phyloP scores from a whole-genome alignment of 2,113 vertebrate species.

The Mirounga angustirostris region DNA sequence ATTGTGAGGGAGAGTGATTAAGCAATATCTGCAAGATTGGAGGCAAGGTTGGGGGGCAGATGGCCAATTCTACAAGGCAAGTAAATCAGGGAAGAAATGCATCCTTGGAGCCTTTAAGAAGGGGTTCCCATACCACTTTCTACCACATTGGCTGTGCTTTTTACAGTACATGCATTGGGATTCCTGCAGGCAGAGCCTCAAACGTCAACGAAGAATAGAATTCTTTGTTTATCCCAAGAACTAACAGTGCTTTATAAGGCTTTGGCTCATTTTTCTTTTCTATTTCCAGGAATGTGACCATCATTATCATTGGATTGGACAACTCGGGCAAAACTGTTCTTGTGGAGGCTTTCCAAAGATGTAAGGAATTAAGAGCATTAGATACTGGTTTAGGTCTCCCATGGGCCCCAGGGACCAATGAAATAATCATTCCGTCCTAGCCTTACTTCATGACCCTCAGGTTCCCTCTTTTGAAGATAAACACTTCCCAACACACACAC shows the following conservation, averaged over 20 bases:
- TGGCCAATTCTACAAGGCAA: neutral
- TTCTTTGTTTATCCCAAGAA: slow-evolving; percentile 10
- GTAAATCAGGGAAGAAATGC: neutral
- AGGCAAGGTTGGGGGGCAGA: neutral
- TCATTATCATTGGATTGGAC: slow-evolving; percentile 94
- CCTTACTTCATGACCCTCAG: neutral
- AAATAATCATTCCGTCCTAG: slow-evolving; percentile 37
- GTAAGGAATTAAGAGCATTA: slow-evolving; percentile 85
- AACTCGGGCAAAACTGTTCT: slow-evolving; percentile 93
- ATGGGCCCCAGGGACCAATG: neutral
- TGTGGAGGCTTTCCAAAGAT: slow-evolving; percentile 90
- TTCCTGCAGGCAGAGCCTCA: slow-evolving; percentile 8
- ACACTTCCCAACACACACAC: neutral
- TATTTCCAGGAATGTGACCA: slow-evolving; percentile 90
- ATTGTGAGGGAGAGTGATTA: slow-evolving; percentile 23
- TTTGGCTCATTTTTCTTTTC: slow-evolving; percentile 69
- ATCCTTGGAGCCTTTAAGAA: neutral
- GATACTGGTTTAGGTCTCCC: slow-evolving; percentile 12
- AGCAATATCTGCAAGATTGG: neutral
- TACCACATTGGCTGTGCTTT: neutral
- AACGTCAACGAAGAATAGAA: neutral
- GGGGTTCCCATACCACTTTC: neutral
- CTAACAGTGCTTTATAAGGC: slow-evolving; percentile 40
- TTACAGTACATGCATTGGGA: neutral
- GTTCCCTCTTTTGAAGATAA: slow-evolving; percentile 54